Evolutionary conservation across 2,888 invertebrate genomes (phyloP).

Genomic region (Xestoiulus laeticollis): DNA sequence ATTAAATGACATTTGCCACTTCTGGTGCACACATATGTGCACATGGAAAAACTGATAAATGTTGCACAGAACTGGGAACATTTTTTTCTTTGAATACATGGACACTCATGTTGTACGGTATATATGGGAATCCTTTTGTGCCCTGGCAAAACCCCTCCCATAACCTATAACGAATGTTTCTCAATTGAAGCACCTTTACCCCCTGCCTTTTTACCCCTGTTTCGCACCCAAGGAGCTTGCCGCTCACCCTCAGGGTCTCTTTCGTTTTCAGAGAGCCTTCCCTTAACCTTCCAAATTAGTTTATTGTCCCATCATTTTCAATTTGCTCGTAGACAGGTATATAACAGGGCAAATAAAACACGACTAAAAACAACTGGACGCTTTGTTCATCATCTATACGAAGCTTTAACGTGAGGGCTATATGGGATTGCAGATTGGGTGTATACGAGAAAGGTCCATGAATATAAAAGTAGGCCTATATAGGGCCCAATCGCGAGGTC

Average conservation of each 20-base stretch:
- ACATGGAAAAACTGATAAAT: too few species aligned
- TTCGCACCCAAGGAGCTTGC: background rate
- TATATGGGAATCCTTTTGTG: slow-evolving; percentile 1
- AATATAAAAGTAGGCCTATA: slow-evolving; percentile 23
- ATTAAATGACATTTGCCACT: too few species aligned
- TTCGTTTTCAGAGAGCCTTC: background rate
- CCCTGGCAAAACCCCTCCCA: background rate
- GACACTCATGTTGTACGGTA: background rate
- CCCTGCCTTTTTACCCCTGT: slow-evolving; percentile 35
- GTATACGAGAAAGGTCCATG: background rate
- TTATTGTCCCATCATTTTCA: slow-evolving; percentile 49
- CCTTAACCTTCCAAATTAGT: slow-evolving; percentile 23
- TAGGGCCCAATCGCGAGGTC: slow-evolving; percentile 8
- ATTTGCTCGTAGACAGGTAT: slow-evolving; percentile 47
- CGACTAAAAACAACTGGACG: background rate
- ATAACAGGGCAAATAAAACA: slow-evolving; percentile 39
- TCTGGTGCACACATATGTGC: too few species aligned
- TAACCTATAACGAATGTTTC: background rate
- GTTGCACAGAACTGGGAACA: too few species aligned
- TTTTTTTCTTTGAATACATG: too few species aligned
- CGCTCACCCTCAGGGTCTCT: background rate
- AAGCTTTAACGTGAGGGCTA: background rate
- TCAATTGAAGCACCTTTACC: slow-evolving; percentile 7
- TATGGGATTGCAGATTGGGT: background rate
- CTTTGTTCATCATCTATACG: background rate